phyloP scores from a whole-genome alignment of 2,888 invertebrate genomes.

The Lepidocyrtoides sp. region DNA sequence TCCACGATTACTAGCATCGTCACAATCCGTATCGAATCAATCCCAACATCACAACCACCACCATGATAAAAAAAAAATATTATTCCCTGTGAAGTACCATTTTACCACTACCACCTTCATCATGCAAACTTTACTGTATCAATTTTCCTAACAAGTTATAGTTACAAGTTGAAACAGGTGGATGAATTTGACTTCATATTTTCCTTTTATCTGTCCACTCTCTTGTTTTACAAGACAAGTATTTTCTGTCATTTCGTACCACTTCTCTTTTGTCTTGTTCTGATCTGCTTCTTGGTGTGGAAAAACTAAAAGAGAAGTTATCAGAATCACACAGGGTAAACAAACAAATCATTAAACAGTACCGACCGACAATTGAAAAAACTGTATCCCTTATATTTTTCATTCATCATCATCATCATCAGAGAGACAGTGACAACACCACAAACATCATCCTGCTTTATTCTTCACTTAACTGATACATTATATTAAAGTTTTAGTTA shows the following conservation, averaged over 20 bases:
- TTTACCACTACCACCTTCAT: neutral
- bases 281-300: constrained; percentile 4
- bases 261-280: constrained; percentile 9
- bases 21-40: neutral
- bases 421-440: neutral
- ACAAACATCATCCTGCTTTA: constrained; percentile 24
- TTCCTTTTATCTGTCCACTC: neutral
- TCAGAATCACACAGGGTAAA: neutral
- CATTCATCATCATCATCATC: neutral
- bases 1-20: neutral
- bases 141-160: neutral
- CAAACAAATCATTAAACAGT: neutral
- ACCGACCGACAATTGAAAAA: constrained; percentile 15
- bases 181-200: neutral
- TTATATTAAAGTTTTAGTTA: constrained; percentile 17
- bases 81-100: neutral
- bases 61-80: neutral
- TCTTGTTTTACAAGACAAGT: constrained; percentile 34
- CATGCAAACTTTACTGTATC: neutral
- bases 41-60: no score
- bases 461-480: neutral
- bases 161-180: neutral
- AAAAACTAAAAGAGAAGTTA: neutral
- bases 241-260: neutral
- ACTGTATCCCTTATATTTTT: neutral